A percentile compares a stretch with the other conserved stretches of the same genome.
These are phyloP conservation scores for Drosophila mettleri DNA, from an alignment of 2,888 invertebrate genomes.

Conservation along the genomic window DNA sequence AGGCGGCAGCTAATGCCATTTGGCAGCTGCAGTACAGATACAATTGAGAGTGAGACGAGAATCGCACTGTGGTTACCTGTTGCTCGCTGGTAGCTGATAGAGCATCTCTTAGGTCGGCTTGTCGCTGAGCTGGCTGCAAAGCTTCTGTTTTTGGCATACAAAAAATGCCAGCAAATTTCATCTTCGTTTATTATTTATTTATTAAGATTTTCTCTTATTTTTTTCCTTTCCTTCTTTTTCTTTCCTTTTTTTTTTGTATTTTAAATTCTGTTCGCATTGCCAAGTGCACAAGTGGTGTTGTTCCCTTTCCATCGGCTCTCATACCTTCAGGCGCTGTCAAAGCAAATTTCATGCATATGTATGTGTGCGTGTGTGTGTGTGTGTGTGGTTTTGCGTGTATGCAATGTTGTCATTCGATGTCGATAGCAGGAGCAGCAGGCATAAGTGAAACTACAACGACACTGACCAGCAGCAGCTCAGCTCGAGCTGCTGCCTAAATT, in stretches of 20 bases:
- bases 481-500: slow-evolving; percentile 28
- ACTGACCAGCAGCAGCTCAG: slow-evolving; percentile 34
- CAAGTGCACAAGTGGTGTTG: slow-evolving; percentile 4
- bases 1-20: slow-evolving; percentile 8
- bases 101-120: background rate
- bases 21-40: background rate
- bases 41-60: background rate
- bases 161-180: slow-evolving; percentile 21
- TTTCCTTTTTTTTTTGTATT: background rate
- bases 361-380: slow-evolving; percentile 1
- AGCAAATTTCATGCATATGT: slow-evolving; percentile 5
- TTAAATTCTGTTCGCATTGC: slow-evolving; percentile 4
- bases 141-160: background rate
- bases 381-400: background rate
- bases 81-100: background rate
- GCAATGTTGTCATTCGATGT: slow-evolving; percentile 31
- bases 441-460: slow-evolving; percentile 35
- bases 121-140: background rate
- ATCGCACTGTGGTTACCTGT: background rate
- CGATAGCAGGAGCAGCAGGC: slow-evolving; percentile 38
- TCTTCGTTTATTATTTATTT: slow-evolving; percentile 24
- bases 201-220: background rate
- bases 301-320: background rate
- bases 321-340: slow-evolving; percentile 1
- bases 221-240: background rate